phyloP scores from a whole-genome alignment of 1,140 invertebrate species.

The Panonychus citri region DNA sequence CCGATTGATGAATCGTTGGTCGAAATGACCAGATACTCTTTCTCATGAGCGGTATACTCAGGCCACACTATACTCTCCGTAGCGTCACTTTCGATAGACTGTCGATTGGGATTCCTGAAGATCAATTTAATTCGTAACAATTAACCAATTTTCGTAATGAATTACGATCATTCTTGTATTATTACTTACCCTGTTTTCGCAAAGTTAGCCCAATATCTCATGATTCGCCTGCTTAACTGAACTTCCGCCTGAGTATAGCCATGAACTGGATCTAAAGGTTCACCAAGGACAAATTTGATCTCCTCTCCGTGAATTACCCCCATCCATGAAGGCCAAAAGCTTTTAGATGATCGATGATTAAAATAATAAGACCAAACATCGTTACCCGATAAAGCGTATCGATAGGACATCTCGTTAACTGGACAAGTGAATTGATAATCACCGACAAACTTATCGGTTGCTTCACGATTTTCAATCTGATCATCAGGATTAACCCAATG shows the following conservation, averaged over 20 bases:
- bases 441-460: slow-evolving; percentile 79
- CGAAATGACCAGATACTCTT: slow-evolving; percentile 60
- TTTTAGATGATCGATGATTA: slow-evolving; percentile 55
- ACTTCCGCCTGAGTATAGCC: slow-evolving; percentile 54
- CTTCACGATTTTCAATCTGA: slow-evolving; percentile 51
- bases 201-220: slow-evolving; percentile 89
- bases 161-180: too few species aligned
- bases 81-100: slow-evolving; percentile 28
- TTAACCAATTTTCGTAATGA: slow-evolving; percentile 1
- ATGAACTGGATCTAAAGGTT: slow-evolving; percentile 54
- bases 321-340: slow-evolving; percentile 84
- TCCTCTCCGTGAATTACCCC: slow-evolving; percentile 89
- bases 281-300: slow-evolving; percentile 80
- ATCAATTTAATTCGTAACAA: slow-evolving; percentile 24
- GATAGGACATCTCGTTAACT: slow-evolving; percentile 62
- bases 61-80: slow-evolving; percentile 49
- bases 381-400: slow-evolving; percentile 63
- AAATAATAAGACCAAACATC: slow-evolving; percentile 89
- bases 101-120: slow-evolving; percentile 22
- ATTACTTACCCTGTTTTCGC: slow-evolving; percentile 61
- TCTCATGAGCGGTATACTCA: slow-evolving; percentile 47
- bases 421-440: slow-evolving; percentile 90
- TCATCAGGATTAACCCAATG: slow-evolving; percentile 72
- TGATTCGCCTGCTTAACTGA: slow-evolving; percentile 54
- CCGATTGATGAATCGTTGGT: slow-evolving; percentile 54